Conservation (phyloP, 1,140 invertebrate genomes). For the Drosophila virilis region DNA sequence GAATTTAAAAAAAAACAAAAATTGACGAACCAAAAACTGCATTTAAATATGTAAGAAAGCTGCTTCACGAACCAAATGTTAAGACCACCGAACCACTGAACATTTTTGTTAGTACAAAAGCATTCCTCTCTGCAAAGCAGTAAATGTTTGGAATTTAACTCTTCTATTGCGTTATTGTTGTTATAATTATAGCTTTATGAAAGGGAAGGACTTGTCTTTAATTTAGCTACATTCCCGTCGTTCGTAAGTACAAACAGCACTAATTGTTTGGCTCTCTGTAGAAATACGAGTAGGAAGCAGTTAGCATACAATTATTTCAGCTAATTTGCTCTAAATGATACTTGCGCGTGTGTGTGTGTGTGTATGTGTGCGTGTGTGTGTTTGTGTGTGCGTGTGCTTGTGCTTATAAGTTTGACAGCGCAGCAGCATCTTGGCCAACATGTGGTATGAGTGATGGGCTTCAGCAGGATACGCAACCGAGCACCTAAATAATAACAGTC, state of each 20-base stretch:
- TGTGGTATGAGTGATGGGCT: conserved; percentile 72
- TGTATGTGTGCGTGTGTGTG: conserved; percentile 4
- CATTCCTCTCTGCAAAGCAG: no score
- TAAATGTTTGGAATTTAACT: no score
- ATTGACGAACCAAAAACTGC: no score
- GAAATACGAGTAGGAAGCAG: conserved; percentile 14
- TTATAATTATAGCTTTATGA: no score
- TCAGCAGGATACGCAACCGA: conserved; percentile 22
- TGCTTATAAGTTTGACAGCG: conserved; percentile 31
- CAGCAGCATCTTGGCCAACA: conserved; percentile 42
- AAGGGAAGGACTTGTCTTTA: background rate
- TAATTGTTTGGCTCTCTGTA: background rate
- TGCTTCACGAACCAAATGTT: no score
- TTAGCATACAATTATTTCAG: conserved; percentile 36
- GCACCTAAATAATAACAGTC: conserved; percentile 60
- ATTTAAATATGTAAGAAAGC: no score
- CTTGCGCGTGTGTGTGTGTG: conserved; percentile 7
- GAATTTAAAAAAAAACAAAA: no score
- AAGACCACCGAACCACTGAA: no score
- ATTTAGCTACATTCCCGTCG: background rate
- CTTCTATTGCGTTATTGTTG: no score
- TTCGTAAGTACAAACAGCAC: background rate
- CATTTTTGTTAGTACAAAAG: no score
- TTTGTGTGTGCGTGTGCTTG: conserved; percentile 11
- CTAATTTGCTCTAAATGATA: conserved; percentile 49